Percentiles rank a stretch among this genome's conserved stretches.
Evolutionary conservation across 2,113 vertebrate species (phyloP).

Genomic region (Rafetus swinhoei): DNA sequence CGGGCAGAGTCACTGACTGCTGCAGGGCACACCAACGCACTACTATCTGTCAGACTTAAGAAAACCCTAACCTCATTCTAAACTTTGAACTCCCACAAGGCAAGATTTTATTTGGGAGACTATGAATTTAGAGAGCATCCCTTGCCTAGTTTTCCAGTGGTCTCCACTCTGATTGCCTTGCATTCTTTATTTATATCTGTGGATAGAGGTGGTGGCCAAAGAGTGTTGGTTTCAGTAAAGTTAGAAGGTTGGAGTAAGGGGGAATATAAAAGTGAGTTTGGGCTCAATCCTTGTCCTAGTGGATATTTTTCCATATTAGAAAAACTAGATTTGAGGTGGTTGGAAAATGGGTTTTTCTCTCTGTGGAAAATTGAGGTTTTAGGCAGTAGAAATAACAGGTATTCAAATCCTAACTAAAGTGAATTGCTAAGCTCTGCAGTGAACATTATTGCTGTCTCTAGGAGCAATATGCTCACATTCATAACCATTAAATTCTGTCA

Average conservation of each 20-base stretch:
- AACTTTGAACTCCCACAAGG: neutral
- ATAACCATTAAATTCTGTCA: neutral
- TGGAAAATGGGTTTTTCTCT: neutral
- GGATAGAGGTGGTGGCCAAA: neutral
- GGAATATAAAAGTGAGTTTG: slow-evolving; percentile 30
- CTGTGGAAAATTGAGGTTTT: neutral
- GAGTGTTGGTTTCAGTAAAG: neutral
- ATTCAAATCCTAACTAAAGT: neutral
- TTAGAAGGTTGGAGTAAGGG: slow-evolving; percentile 8
- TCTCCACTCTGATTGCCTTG: neutral
- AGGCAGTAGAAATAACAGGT: neutral
- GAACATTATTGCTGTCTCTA: neutral
- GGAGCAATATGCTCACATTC: neutral
- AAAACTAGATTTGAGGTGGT: neutral
- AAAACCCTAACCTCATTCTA: neutral
- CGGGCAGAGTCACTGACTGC: slow-evolving; percentile 6
- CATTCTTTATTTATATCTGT: neutral
- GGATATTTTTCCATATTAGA: neutral
- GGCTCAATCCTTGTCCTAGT: neutral
- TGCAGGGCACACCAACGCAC: neutral
- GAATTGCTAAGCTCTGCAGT: neutral
- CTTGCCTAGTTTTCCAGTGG: slow-evolving; percentile 19
- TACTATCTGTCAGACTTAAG: neutral
- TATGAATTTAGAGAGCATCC: neutral
- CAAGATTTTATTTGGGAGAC: neutral